Evolutionary conservation across 2,113 vertebrate genomes (phyloP).

Genomic region (Epinephelus moara): DNA sequence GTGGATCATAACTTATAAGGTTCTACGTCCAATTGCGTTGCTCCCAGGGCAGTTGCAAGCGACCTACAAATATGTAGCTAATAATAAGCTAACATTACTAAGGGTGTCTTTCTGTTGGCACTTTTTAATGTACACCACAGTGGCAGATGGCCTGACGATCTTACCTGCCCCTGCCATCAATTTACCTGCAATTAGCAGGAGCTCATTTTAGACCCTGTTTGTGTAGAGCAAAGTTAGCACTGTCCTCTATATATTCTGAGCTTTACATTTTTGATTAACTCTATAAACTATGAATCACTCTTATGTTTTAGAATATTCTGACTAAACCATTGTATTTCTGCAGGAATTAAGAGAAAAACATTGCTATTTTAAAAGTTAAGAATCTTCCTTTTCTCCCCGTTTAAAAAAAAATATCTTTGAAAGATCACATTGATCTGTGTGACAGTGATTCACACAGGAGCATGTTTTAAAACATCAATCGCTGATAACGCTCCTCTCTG

Average conservation of each 20-base stretch:
- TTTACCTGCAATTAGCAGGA: no score
- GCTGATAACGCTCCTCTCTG: not conserved
- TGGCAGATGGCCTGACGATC: no score
- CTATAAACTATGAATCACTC: not conserved
- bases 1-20: no score
- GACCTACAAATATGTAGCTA: no score
- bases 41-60: no score
- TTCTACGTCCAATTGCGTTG: no score
- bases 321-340: not conserved
- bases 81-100: no score
- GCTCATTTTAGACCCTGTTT: no score
- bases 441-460: constrained; percentile 5
- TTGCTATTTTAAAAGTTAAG: not conserved
- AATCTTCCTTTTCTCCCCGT: not conserved
- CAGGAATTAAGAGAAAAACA: not conserved
- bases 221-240: not conserved
- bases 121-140: no score
- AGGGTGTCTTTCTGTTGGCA: no score
- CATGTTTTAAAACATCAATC: constrained; percentile 6
- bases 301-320: not conserved
- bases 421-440: constrained; percentile 9
- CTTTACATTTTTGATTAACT: not conserved
- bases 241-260: not conserved
- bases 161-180: no score
- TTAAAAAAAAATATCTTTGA: not conserved